Base-by-base conservation (phyloP, 2,113 vertebrate genomes). In the Neotragus pygmaeus region DNA sequence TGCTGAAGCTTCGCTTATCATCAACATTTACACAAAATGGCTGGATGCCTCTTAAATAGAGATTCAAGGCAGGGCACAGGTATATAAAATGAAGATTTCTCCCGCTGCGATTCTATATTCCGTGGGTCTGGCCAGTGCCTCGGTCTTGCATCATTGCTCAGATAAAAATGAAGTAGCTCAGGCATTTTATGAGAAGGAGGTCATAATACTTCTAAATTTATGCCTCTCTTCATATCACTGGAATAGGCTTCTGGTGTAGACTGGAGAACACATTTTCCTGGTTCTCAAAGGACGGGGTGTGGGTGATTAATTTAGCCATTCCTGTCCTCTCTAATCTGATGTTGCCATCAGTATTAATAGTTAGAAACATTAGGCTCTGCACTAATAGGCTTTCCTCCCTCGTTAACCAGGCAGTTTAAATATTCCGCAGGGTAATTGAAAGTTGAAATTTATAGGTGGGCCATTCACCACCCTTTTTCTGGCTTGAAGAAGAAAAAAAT, bases 161-260 rank as follows among this genome's bases (percentile, higher is more conserved):
- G 94, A 97, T 96, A 97, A 98, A 98, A 98, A 98, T 96, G 88
- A 98, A 93, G 70, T 64, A 83, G 45, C 94, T 98, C 75, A 95
- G 57, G 80, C 55, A 93, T 98, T 98, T 98, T 98, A 98, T 95
- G 45, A 94, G 88, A 86, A 95, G 16, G 23, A 98, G 81, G 51
- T 97, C 57, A 85, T 96, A 98, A 96, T 95, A 60, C 64, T 90
- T 96, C 82, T 97, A 96, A 98, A 97, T 98, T 98, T 98, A 97
- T 98, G 96, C 77, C 86, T 96, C 36, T 98, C 39, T n/a, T 97
- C 47, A 91, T 55, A 88, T 87, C 16, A 77, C 83, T 70, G 85
- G 62, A 96, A 97, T 97, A 90, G 6, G 90, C 95, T 97, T 87
- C 36, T 92, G 14, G 82, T 60, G 21, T 93, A 93, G 81, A 96